Percentiles rank a stretch among this genome's conserved stretches.
Conservation (phyloP, 2,113 vertebrate genomes). For the Aptenodytes patagonicus region DNA sequence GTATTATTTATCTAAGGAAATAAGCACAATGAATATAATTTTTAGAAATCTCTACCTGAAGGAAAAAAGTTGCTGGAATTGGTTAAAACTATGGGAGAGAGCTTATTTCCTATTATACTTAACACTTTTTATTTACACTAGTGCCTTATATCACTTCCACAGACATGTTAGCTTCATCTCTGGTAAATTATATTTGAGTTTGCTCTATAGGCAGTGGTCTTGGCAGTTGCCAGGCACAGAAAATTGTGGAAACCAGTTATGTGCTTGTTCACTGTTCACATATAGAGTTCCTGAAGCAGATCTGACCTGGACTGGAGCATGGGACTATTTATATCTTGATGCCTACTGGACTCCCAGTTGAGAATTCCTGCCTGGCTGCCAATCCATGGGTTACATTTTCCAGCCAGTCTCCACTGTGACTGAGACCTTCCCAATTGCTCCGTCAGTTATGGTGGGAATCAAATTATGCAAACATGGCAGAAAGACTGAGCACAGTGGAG, state of each 20-base stretch:
- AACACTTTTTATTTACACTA: neutral
- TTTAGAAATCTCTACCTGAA: neutral
- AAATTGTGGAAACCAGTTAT: neutral
- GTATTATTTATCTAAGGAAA: neutral
- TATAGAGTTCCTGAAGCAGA: neutral
- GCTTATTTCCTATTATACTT: neutral
- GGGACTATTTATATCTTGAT: slow-evolving; percentile 27
- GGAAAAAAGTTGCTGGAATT: neutral
- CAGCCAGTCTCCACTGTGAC: neutral
- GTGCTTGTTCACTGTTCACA: neutral
- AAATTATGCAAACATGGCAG: neutral
- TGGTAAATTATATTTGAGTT: neutral
- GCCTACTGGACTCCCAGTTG: neutral
- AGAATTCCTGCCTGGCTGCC: slow-evolving; percentile 38
- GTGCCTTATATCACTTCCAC: neutral
- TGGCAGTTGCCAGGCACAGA: neutral
- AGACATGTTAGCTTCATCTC: neutral
- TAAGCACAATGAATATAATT: neutral
- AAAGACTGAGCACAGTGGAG: neutral
- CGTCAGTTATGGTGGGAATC: neutral
- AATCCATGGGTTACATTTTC: slow-evolving; percentile 12
- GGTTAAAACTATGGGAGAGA: neutral
- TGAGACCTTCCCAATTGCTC: neutral
- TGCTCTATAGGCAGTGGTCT: neutral
- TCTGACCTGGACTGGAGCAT: neutral